These are phyloP conservation scores for Ailuropoda melanoleuca DNA, from an alignment of 2,113 vertebrate genomes.

Conservation along the genomic window DNA sequence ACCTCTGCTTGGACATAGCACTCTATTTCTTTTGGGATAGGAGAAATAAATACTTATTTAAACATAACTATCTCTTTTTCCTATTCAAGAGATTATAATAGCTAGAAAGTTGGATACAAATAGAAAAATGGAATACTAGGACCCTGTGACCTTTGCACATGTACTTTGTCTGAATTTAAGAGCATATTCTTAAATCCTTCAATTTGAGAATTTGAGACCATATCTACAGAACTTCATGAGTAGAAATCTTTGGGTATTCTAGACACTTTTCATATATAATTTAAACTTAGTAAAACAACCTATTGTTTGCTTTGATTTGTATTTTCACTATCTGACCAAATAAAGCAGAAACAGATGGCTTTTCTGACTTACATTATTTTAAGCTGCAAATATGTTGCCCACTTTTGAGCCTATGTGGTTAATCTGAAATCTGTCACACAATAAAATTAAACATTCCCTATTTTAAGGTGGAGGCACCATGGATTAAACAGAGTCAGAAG, in stretches of 20 bases:
- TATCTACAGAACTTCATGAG: neutral
- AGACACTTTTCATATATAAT: neutral
- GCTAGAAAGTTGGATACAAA: neutral
- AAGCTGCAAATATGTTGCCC: slow-evolving; percentile 51
- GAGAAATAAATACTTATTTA: neutral
- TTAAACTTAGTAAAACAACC: slow-evolving; percentile 27
- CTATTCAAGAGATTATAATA: neutral
- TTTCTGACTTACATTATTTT: slow-evolving; percentile 52
- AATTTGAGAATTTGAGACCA: neutral
- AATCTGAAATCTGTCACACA: slow-evolving; percentile 26
- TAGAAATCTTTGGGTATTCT: slow-evolving; percentile 3
- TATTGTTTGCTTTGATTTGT: slow-evolving; percentile 46
- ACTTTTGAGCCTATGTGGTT: slow-evolving; percentile 24
- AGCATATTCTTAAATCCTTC: slow-evolving; percentile 27
- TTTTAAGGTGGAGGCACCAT: neutral
- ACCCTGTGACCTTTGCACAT: neutral
- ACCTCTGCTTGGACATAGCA: neutral
- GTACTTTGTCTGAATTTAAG: slow-evolving; percentile 42
- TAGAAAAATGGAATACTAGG: slow-evolving; percentile 10
- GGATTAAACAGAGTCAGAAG: neutral
- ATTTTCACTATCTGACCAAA: slow-evolving; percentile 59
- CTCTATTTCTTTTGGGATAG: neutral
- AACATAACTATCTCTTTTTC: neutral
- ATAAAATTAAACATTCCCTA: slow-evolving; percentile 24
- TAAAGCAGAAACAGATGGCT: slow-evolving; percentile 42